These are phyloP conservation scores for Lithobates pipiens DNA, from an alignment of 2,797 vertebrate species.

Conservation along the genomic window DNA sequence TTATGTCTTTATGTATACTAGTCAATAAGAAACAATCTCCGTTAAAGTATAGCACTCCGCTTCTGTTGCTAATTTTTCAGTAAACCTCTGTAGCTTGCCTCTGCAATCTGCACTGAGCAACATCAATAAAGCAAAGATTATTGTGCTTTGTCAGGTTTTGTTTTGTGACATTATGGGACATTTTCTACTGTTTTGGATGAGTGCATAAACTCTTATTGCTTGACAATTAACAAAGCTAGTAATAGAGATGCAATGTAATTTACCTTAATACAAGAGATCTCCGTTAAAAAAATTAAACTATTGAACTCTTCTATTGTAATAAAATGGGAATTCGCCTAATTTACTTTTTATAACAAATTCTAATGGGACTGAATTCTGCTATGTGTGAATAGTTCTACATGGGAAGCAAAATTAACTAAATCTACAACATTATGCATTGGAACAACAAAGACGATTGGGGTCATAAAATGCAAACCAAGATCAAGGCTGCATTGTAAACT, in stretches of 20 bases:
- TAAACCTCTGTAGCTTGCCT: constrained; percentile 79
- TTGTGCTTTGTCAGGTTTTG: constrained; percentile 88
- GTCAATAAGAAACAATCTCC: constrained; percentile 50
- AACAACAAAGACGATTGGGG: constrained; percentile 46
- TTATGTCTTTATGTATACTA: constrained; percentile 6
- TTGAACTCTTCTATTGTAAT: constrained; percentile 80
- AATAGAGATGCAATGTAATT: constrained; percentile 86
- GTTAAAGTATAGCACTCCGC: constrained; percentile 71
- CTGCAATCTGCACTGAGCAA: constrained; percentile 76
- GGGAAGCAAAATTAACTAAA: constrained; percentile 61
- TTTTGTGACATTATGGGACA: constrained; percentile 86
- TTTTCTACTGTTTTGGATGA: constrained; percentile 83
- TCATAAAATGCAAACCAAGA: constrained; percentile 41
- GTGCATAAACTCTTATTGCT: constrained; percentile 85
- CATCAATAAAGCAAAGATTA: constrained; percentile 86
- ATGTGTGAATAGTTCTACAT: constrained; percentile 62
- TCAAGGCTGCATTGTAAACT: constrained; percentile 35
- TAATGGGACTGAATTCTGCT: constrained; percentile 67
- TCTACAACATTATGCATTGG: constrained; percentile 52
- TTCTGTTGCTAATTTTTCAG: constrained; percentile 77
- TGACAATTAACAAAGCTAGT: constrained; percentile 87
- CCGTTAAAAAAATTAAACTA: constrained; percentile 87
- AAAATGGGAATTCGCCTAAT: constrained; percentile 75
- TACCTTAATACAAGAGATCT: constrained; percentile 85
- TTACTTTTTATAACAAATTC: constrained; percentile 71